phyloP scores from a whole-genome alignment of 2,888 invertebrate genomes.

The Monochamus alternatus region DNA sequence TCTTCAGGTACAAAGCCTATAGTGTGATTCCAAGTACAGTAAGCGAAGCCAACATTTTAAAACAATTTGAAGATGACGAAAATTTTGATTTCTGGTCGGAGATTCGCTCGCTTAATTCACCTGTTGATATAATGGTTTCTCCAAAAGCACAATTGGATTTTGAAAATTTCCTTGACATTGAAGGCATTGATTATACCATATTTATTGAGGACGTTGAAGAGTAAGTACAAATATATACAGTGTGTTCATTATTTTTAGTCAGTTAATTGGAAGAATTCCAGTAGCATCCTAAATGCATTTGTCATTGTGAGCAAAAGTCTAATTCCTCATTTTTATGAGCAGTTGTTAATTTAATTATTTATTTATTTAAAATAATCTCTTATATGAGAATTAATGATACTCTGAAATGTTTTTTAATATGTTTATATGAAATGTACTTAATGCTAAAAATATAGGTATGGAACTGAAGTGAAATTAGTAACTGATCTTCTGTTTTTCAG shows the following conservation, averaged over 20 bases:
- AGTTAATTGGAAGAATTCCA: no score
- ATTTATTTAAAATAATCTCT: no score
- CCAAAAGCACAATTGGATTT: conserved; percentile 42
- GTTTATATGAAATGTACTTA: no score
- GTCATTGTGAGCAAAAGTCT: no score
- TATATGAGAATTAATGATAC: no score
- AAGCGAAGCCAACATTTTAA: conserved; percentile 40
- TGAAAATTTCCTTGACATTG: conserved; percentile 28
- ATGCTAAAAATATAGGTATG: no score
- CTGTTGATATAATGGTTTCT: conserved; percentile 43
- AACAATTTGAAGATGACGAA: conserved; percentile 53
- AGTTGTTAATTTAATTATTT: no score
- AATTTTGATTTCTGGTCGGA: conserved; percentile 51
- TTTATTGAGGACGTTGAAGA: conserved; percentile 40
- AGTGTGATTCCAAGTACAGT: conserved; percentile 39
- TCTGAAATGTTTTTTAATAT: no score
- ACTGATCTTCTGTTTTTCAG: no score
- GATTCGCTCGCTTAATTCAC: conserved; percentile 20
- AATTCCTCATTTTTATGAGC: no score
- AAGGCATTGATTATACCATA: conserved; percentile 35
- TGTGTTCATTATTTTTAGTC: conserved; percentile 33
- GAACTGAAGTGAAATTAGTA: no score
- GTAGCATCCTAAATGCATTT: no score
- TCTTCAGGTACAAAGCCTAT: conserved; percentile 45
- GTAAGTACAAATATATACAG: conserved; percentile 44